phyloP scores from a whole-genome alignment of 2,888 invertebrate species.

The Andrena chrysosceles region DNA sequence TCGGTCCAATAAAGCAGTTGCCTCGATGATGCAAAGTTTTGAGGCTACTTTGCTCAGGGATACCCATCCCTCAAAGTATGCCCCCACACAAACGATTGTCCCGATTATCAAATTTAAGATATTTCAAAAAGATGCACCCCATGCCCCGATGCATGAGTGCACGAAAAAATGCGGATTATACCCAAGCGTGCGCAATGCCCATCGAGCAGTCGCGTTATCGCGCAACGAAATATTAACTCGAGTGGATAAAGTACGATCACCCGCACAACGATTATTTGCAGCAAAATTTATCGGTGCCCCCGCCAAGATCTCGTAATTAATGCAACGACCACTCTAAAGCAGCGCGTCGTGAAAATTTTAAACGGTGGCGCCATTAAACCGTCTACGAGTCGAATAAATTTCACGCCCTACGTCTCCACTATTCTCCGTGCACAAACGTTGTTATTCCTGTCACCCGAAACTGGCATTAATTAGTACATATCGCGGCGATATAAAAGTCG shows the following conservation, averaged over 20 bases:
- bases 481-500: constrained; percentile 23
- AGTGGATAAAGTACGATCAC: background rate
- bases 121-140: background rate
- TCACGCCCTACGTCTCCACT: background rate
- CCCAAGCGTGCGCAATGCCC: background rate
- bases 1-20: background rate
- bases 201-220: background rate
- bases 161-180: background rate
- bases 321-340: background rate
- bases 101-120: background rate
- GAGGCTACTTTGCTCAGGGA: background rate
- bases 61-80: background rate
- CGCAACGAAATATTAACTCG: background rate
- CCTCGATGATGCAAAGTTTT: no score
- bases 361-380: constrained; percentile 29
- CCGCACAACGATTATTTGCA: background rate
- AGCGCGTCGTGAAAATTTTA: constrained; percentile 17
- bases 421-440: background rate
- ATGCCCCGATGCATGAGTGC: background rate
- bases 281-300: constrained; percentile 1
- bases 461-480: constrained; percentile 33
- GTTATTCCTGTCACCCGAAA: constrained; percentile 13
- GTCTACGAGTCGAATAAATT: constrained; percentile 28
- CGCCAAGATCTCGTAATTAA: constrained; percentile 18
- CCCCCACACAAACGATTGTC: background rate